Conservation (phyloP, 1,140 invertebrate genomes). For the Cotesia typhae region DNA sequence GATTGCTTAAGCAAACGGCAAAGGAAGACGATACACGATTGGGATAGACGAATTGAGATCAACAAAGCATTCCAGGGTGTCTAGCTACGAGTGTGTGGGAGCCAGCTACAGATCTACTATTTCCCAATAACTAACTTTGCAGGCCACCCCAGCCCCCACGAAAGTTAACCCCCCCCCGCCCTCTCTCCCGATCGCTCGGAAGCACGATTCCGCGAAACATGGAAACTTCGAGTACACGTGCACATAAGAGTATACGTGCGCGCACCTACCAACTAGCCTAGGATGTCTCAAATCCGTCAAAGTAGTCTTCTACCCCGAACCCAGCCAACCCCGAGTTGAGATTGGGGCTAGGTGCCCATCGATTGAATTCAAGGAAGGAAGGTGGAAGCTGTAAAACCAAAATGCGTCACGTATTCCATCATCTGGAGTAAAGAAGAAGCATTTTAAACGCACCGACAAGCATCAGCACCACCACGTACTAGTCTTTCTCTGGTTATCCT, state of each 20-base stretch:
- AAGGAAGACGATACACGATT: constrained; percentile 7
- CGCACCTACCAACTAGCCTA: constrained; percentile 33
- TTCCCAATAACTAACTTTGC: constrained; percentile 36
- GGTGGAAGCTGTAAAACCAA: not conserved
- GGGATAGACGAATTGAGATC: constrained; percentile 15
- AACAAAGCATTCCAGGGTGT: constrained; percentile 32
- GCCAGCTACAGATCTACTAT: constrained; percentile 24
- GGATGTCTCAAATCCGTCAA: constrained; percentile 30
- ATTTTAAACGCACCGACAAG: not conserved
- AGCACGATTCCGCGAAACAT: constrained; percentile 25
- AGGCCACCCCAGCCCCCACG: not conserved
- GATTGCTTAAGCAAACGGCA: constrained; percentile 23
- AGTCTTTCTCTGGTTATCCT: constrained; percentile 14
- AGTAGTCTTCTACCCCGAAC: constrained; percentile 7
- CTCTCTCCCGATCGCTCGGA: not conserved
- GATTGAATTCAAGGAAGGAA: constrained; percentile 26
- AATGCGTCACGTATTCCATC: constrained; percentile 15
- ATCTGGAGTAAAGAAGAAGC: constrained; percentile 5
- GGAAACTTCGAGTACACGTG: constrained; percentile 31
- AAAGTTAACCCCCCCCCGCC: not conserved
- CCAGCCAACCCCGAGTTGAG: not conserved
- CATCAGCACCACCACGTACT: not conserved
- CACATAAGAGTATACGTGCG: constrained; percentile 27
- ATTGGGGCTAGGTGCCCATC: constrained; percentile 22
- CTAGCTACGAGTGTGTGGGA: constrained; percentile 5